Conservation (phyloP, 2,888 invertebrate species). For the Idaea dimidiata region DNA sequence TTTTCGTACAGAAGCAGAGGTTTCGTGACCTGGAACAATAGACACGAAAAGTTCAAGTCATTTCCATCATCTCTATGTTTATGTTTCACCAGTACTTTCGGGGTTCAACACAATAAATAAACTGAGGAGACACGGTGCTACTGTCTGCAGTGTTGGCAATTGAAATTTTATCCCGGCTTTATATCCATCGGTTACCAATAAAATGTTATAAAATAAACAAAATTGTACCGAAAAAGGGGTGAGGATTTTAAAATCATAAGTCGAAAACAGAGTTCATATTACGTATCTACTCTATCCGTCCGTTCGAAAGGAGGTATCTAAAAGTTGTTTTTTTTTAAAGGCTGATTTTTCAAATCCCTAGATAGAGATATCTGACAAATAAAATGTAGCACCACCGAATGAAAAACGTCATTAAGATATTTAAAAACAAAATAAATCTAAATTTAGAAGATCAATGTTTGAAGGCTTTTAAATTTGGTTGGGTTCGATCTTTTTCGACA, state of each 20-base stretch:
- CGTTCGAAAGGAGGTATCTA: no score
- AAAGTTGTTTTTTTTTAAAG: no score
- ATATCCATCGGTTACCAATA: slow-evolving; percentile 65
- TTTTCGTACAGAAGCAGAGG: no score
- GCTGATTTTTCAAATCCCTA: no score
- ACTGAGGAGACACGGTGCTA: slow-evolving; percentile 61
- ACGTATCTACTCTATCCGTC: background rate
- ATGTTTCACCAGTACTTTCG: slow-evolving; percentile 48
- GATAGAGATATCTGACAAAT: no score
- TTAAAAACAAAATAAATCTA: no score
- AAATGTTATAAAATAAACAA: slow-evolving; percentile 71
- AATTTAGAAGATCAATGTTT: no score
- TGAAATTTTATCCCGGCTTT: slow-evolving; percentile 78
- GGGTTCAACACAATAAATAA: slow-evolving; percentile 73
- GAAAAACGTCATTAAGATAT: no score
- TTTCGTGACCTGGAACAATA: no score
- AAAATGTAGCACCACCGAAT: no score
- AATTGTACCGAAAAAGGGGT: slow-evolving; percentile 40
- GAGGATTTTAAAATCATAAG: slow-evolving; percentile 51
- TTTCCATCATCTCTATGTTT: slow-evolving; percentile 39
- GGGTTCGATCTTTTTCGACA: no score
- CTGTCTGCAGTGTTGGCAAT: slow-evolving; percentile 74
- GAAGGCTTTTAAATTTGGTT: no score
- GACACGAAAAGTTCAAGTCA: slow-evolving; percentile 14
- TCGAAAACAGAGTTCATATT: background rate